These are phyloP conservation scores for Sphenopsis melanotis DNA, from an alignment of 2,797 vertebrate species.

Conservation along the genomic window DNA sequence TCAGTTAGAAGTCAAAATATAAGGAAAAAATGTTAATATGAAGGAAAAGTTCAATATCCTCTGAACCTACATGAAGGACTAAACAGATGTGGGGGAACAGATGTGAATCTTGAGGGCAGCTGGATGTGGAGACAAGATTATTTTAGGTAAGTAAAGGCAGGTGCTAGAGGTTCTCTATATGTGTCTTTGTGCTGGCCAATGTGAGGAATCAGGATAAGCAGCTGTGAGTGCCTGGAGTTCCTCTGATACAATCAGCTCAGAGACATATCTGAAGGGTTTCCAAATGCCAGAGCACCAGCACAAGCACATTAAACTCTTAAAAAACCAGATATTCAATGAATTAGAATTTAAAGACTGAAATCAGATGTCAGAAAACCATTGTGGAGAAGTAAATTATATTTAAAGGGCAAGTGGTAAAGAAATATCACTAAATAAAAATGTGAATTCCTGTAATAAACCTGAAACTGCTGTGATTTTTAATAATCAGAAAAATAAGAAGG, in stretches of 20 bases:
- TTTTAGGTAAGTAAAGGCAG: background rate
- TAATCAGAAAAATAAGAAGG: background rate
- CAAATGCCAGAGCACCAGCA: slow-evolving; percentile 37
- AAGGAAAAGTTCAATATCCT: background rate
- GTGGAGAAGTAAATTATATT: slow-evolving; percentile 18
- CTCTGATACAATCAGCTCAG: background rate
- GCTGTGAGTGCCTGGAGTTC: background rate
- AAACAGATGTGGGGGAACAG: background rate
- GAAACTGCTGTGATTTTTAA: background rate
- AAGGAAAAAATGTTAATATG: background rate
- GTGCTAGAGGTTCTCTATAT: background rate
- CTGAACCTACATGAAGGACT: background rate
- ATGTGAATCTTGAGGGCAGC: no score
- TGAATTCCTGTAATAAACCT: slow-evolving; percentile 13
- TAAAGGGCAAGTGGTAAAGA: slow-evolving; percentile 16
- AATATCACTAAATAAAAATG: slow-evolving; percentile 15
- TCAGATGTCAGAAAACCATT: background rate
- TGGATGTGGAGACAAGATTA: background rate
- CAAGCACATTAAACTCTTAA: background rate
- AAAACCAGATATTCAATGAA: background rate
- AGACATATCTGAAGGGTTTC: background rate
- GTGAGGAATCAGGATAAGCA: background rate
- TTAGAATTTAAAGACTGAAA: slow-evolving; percentile 16
- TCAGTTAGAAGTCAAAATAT: background rate
- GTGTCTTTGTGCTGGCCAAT: background rate